Evolutionary conservation across 2,113 vertebrate species (phyloP).

Genomic region (Spea bombifrons): DNA sequence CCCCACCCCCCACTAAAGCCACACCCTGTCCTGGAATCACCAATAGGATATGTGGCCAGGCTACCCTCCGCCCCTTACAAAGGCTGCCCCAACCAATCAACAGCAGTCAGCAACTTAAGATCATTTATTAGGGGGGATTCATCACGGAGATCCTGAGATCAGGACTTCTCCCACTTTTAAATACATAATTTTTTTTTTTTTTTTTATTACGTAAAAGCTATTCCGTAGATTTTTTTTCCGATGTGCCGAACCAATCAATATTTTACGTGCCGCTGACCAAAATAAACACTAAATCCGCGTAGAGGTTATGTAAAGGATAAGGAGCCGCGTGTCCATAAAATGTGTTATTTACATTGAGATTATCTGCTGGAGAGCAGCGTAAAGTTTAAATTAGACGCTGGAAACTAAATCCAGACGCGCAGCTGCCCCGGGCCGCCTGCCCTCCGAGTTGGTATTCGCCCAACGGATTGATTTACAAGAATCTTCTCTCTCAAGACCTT

Average conservation of each 20-base stretch:
- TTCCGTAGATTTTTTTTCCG: no score
- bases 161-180: no score
- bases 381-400: slow-evolving; percentile 79
- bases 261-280: not conserved
- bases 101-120: no score
- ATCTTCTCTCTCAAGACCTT: slow-evolving; percentile 69
- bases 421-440: slow-evolving; percentile 67
- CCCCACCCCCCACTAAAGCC: no score
- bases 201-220: no score
- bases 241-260: not conserved
- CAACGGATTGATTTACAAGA: slow-evolving; percentile 72
- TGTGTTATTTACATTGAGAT: slow-evolving; percentile 72
- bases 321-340: slow-evolving; percentile 41
- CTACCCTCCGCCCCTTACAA: no score
- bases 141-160: no score
- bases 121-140: no score
- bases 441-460: slow-evolving; percentile 66
- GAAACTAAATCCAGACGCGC: slow-evolving; percentile 72
- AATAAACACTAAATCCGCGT: not conserved
- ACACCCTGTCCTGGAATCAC: no score
- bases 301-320: not conserved
- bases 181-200: no score
- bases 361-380: slow-evolving; percentile 65
- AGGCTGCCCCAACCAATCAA: no score
- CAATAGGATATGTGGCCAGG: no score